Conservation (phyloP, 2,888 invertebrate genomes). For the Boloria selene region DNA sequence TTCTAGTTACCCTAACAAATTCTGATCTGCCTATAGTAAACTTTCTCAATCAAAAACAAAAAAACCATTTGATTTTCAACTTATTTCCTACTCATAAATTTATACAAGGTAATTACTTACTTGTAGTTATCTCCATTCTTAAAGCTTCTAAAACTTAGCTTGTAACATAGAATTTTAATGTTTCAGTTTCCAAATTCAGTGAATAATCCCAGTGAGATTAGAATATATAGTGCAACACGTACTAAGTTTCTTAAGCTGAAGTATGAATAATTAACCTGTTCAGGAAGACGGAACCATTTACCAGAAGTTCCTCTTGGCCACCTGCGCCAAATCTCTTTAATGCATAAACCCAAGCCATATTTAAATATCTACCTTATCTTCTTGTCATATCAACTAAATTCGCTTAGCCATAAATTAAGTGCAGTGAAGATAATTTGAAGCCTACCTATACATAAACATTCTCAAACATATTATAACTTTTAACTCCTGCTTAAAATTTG, state of each 20-base stretch:
- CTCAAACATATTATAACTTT: constrained; percentile 14
- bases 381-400: not conserved
- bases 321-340: constrained; percentile 58
- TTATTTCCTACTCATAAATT: too few species aligned
- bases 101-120: too few species aligned
- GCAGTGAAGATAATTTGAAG: constrained; percentile 12
- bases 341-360: constrained; percentile 9
- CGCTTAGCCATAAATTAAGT: constrained; percentile 2
- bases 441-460: not conserved
- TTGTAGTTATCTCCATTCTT: too few species aligned
- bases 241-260: constrained; percentile 35
- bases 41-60: too few species aligned
- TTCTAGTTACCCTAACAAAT: too few species aligned
- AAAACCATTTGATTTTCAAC: too few species aligned
- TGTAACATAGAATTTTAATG: not conserved
- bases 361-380: constrained; percentile 1
- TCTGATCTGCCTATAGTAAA: too few species aligned
- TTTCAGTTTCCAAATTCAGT: constrained; percentile 7
- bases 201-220: constrained; percentile 4
- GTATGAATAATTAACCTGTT: constrained; percentile 62
- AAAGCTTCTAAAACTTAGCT: too few species aligned
- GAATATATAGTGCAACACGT: constrained; percentile 5
- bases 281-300: constrained; percentile 49
- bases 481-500: not conserved
- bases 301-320: constrained; percentile 48